phyloP scores from a whole-genome alignment of 2,113 vertebrate species.

The Serilophus lunatus region DNA sequence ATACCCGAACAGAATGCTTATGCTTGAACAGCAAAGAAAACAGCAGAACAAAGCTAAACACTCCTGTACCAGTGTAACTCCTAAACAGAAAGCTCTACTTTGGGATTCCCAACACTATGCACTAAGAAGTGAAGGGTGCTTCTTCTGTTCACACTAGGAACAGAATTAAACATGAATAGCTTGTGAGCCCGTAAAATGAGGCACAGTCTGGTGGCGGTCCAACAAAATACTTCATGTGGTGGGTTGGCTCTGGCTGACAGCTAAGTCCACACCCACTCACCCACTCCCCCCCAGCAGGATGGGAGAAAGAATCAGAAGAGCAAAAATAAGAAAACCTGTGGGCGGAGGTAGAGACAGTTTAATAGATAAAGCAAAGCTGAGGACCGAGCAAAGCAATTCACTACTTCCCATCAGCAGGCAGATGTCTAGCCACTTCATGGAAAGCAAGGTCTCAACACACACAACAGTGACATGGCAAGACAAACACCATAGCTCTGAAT shows the following conservation, averaged over 20 bases:
- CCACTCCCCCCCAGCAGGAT: background rate
- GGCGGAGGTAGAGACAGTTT: background rate
- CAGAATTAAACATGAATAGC: background rate
- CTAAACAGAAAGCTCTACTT: background rate
- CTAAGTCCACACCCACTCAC: background rate
- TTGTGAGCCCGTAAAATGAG: background rate
- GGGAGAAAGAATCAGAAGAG: background rate
- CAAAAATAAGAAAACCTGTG: background rate
- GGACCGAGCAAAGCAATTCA: background rate
- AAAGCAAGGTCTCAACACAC: background rate
- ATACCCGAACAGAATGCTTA: background rate
- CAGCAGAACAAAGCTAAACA: background rate
- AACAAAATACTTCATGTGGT: background rate
- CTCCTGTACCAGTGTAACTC: background rate
- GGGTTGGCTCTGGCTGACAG: background rate
- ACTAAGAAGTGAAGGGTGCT: background rate
- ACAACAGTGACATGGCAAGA: background rate
- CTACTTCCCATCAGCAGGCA: background rate
- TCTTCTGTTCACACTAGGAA: background rate
- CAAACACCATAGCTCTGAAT: background rate
- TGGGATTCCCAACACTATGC: background rate
- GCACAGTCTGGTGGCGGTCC: background rate
- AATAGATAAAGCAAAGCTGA: background rate
- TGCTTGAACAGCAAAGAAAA: background rate
- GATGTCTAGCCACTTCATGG: background rate